Conservation (phyloP, 1,140 invertebrate genomes). For the Rhopalosiphum maidis region DNA sequence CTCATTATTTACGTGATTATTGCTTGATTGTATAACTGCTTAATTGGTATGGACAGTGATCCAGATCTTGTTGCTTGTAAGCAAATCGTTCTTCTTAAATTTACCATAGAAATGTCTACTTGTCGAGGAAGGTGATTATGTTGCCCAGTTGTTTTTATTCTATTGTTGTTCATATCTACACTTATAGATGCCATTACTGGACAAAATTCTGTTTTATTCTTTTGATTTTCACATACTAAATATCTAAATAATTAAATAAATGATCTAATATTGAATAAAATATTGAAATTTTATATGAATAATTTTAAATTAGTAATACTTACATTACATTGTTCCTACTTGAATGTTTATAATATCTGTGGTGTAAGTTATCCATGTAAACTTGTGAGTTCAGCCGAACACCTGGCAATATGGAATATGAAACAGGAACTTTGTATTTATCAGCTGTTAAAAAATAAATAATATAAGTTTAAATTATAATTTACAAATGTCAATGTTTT, state of each 20-base stretch:
- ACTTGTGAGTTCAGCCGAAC: neutral
- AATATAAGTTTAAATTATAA: too few species aligned
- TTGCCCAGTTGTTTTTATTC: neutral
- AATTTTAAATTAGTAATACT: neutral
- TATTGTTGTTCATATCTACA: neutral
- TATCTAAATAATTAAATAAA: neutral
- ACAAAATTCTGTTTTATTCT: neutral
- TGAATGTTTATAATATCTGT: neutral
- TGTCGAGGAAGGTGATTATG: neutral
- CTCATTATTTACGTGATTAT: neutral
- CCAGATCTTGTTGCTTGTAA: neutral
- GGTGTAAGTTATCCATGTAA: neutral
- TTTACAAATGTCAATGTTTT: too few species aligned
- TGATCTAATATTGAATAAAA: neutral
- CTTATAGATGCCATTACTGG: slow-evolving; percentile 17
- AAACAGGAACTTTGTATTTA: neutral
- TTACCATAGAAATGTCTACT: neutral
- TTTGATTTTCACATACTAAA: slow-evolving; percentile 5
- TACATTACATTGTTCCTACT: neutral
- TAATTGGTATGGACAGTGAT: neutral
- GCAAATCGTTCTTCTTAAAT: neutral
- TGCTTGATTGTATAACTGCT: neutral
- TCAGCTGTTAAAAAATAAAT: neutral
- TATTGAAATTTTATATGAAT: neutral
- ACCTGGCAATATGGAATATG: slow-evolving; percentile 6